Evolutionary conservation across 2,797 vertebrate genomes (phyloP).

Genomic region (Manis javanica): DNA sequence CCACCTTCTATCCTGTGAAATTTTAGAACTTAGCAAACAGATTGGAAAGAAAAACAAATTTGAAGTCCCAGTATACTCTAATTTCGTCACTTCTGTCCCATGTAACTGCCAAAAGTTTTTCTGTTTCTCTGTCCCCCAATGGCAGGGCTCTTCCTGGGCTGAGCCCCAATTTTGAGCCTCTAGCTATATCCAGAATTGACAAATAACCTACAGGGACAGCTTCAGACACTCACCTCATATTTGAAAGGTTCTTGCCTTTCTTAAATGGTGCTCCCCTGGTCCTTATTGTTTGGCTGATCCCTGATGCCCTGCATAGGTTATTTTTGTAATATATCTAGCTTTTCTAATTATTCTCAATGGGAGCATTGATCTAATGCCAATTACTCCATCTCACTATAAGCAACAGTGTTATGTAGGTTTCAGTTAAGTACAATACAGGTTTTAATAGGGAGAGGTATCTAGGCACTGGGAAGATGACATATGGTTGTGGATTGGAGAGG

Average conservation of each 20-base stretch:
- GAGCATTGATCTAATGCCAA: neutral
- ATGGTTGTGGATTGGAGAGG: neutral
- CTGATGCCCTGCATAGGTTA: neutral
- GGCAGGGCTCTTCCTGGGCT: neutral
- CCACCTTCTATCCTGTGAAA: neutral
- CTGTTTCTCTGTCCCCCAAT: neutral
- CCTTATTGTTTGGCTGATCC: slow-evolving; percentile 23
- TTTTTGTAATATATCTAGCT: neutral
- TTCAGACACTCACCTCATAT: neutral
- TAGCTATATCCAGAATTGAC: neutral
- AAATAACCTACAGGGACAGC: neutral
- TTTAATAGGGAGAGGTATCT: neutral
- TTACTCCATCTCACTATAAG: neutral
- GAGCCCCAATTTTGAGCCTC: neutral
- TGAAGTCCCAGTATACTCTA: neutral
- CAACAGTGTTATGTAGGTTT: neutral
- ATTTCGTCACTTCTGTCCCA: neutral
- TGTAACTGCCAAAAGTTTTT: neutral
- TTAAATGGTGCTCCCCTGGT: neutral
- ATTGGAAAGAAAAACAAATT: neutral
- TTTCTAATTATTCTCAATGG: slow-evolving; percentile 27
- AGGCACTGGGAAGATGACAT: neutral
- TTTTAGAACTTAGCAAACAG: neutral
- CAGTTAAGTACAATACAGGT: neutral
- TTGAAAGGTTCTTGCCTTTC: neutral